Conservation (phyloP, 2,888 invertebrate genomes). For the Cataglyphis albicans region DNA sequence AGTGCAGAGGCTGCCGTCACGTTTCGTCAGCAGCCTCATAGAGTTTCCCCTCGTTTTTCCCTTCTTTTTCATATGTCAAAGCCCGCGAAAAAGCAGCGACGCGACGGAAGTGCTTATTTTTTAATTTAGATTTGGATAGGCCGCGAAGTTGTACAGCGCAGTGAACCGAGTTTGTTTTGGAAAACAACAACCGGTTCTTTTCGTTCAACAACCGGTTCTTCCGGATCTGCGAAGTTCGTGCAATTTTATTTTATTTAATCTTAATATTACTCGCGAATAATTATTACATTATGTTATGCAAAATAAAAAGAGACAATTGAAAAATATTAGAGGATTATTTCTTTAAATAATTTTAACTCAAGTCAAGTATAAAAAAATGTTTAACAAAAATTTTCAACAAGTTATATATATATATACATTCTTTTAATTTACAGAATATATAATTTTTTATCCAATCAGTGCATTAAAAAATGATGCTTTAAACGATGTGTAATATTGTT, state of each 20-base stretch:
- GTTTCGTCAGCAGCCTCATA: background rate
- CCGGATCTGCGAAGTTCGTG: background rate
- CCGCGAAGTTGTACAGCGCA: background rate
- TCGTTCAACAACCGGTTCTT: background rate
- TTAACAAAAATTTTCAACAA: background rate
- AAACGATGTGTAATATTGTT: background rate
- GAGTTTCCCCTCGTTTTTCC: background rate
- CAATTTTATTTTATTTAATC: no score
- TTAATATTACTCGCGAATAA: background rate
- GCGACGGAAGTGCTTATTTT: slow-evolving; percentile 50
- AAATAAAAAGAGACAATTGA: background rate
- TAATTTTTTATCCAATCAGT: background rate
- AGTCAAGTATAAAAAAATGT: background rate
- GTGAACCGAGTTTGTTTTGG: background rate
- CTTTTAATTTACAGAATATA: background rate
- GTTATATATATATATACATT: background rate
- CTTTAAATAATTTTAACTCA: background rate
- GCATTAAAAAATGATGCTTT: background rate
- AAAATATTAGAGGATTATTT: background rate
- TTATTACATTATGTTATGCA: background rate
- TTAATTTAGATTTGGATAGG: slow-evolving; percentile 64
- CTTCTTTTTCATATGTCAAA: background rate
- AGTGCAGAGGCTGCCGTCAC: background rate
- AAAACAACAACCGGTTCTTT: background rate
- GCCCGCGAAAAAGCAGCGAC: background rate